Evolutionary conservation across 2,888 invertebrate species (phyloP).

Genomic region (Eueremaeus valkanovi): DNA sequence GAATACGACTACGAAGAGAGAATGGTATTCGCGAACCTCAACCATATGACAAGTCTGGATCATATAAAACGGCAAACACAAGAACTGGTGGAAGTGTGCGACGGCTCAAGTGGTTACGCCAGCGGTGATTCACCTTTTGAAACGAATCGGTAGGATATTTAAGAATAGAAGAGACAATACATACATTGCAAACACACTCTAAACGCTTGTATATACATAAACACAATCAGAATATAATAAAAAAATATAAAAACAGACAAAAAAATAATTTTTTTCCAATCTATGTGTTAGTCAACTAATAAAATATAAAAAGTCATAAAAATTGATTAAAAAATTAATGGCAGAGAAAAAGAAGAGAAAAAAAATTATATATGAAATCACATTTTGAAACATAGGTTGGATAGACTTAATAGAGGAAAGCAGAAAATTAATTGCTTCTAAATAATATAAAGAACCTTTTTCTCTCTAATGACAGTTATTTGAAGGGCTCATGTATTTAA

Average conservation of each 20-base stretch:
- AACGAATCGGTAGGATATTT: slow-evolving; percentile 29
- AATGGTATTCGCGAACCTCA: slow-evolving; percentile 52
- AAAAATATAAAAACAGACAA: background rate
- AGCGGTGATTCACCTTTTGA: slow-evolving; percentile 41
- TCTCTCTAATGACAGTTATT: background rate
- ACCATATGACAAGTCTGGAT: slow-evolving; percentile 35
- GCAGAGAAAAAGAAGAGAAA: no score
- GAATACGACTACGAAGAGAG: slow-evolving; percentile 91
- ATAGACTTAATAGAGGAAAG: background rate
- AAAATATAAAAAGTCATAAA: background rate
- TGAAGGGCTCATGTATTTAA: background rate
- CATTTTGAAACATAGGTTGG: background rate
- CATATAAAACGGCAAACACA: slow-evolving; percentile 35
- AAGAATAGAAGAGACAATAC: background rate
- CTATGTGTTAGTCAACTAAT: background rate
- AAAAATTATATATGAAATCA: no score
- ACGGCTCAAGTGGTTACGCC: slow-evolving; percentile 40
- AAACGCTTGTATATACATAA: slow-evolving; percentile 5
- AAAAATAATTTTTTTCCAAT: background rate
- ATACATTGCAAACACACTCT: background rate
- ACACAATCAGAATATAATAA: background rate
- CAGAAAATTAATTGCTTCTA: background rate
- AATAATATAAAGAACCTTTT: slow-evolving; percentile 4
- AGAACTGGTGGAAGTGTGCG: slow-evolving; percentile 36
- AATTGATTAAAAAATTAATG: background rate